Conservation (phyloP, 2,113 vertebrate species). For the Entosphenus tridentatus region DNA sequence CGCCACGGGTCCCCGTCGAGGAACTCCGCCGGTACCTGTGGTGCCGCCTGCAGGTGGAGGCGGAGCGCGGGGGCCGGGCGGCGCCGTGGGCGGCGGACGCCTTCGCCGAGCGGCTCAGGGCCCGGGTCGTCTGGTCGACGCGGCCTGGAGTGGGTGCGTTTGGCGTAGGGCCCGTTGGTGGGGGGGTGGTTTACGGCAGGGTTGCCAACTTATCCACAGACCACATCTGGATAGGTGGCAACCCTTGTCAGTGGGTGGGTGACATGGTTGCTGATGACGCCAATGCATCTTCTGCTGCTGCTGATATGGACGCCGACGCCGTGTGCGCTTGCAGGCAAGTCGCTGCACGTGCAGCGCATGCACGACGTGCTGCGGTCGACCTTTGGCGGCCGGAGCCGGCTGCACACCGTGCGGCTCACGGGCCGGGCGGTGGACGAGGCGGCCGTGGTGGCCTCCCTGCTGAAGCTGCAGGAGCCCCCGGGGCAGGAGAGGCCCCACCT, state of each 20-base stretch:
- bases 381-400: constrained; percentile 13
- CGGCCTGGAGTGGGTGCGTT: constrained; percentile 54
- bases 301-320: not conserved
- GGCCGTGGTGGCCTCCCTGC: constrained; percentile 28
- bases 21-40: constrained; percentile 38
- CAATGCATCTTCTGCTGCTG: not conserved
- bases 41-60: constrained; percentile 30
- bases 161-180: not conserved
- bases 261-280: not conserved
- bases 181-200: not conserved
- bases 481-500: constrained; percentile 25
- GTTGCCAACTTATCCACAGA: not conserved
- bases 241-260: not conserved
- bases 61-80: not conserved
- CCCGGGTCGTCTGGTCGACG: constrained; percentile 51
- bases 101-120: constrained; percentile 37
- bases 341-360: constrained; percentile 53
- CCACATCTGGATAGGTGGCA: not conserved
- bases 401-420: constrained; percentile 45
- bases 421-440: constrained; percentile 47
- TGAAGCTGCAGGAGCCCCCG: constrained; percentile 25
- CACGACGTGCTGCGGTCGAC: constrained; percentile 24
- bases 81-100: constrained; percentile 28
- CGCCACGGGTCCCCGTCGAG: constrained; percentile 25
- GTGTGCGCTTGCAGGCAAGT: constrained; percentile 38